Base-by-base conservation (phyloP, 2,797 vertebrate species). In the Echiichthys vipera region DNA sequence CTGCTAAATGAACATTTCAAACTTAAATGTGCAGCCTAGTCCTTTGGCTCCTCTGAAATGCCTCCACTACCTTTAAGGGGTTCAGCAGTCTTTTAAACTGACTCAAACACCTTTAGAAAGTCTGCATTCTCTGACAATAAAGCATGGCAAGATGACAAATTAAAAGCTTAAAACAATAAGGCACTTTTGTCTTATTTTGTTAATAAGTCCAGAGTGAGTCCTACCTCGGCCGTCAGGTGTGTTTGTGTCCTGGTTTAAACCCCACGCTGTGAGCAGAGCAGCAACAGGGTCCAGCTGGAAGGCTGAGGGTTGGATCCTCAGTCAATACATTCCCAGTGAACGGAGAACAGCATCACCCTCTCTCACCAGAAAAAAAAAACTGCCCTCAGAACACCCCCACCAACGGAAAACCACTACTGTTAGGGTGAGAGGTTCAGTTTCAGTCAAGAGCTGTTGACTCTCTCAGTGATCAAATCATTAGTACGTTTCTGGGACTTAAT, bases 401-500 rank as follows among this genome's bases (percentile, higher is more conserved):
- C 81, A 77, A 88, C 62, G 88, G 92, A 93, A 92, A 92, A 88
- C 74, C 78, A 74, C 90, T 89, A 53, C 91, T 92, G 78, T 92
- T 93, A 86, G 94, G 90, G 93, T 94, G 24, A 93, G 91, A 93
- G 92, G 93, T 95, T 94, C 90, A 91, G 93, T 93, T 91, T 91
- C 91, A 95, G 84, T 93, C 90, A 93, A 87, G 91, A 93, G 93
- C 94, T 94, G 89, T 93, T 78, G 34, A 59, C 51, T 80, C 58
- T 61, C n/a, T 74, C 78, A 71, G 94, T 92, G 91, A 95, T 95
- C 94, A 94, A 93, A 91, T 92, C 94, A 91, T 93, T 92, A 92
- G 93, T 50, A 50, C 10, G 92, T 95, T 94, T 93, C 78, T 30
- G 49, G 89, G 89, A 94, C 91, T 84, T 71, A 91, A 92, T 93